Conservation (phyloP, 2,113 vertebrate genomes). For the Gulo gulo region DNA sequence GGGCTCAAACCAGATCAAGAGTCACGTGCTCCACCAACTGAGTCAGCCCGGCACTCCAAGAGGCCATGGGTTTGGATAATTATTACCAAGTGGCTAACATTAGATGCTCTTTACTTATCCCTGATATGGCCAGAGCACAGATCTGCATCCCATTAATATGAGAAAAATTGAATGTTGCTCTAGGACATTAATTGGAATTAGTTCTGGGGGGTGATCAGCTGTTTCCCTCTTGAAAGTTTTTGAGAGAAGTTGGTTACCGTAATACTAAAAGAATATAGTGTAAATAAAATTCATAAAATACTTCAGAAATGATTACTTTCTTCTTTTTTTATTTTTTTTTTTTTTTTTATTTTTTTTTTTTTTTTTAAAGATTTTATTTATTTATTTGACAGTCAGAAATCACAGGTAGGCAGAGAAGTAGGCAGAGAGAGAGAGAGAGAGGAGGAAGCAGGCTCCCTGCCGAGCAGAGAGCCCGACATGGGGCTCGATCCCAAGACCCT, state of each 20-base stretch:
- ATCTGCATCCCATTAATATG: constrained; percentile 25
- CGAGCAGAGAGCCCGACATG: no score
- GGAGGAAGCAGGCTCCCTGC: no score
- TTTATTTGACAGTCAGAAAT: no score
- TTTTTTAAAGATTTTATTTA: no score
- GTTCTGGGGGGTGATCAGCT: not conserved
- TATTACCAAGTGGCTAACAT: constrained; percentile 13
- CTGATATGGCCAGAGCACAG: not conserved
- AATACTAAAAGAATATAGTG: not conserved
- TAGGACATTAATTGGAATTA: not conserved
- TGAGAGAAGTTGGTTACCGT: not conserved
- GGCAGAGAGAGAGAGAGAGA: no score
- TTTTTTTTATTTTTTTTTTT: no score
- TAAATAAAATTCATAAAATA: not conserved
- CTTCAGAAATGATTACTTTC: not conserved
- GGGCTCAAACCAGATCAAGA: not conserved
- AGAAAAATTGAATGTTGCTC: not conserved
- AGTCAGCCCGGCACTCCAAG: not conserved
- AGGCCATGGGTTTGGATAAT: constrained; percentile 23
- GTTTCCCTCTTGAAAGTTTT: not conserved
- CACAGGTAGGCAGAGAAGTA: no score
- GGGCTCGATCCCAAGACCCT: no score
- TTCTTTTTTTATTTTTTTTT: not conserved
- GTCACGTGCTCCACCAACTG: not conserved
- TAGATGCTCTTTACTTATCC: not conserved